These are phyloP conservation scores for Lepus townsendii DNA, from an alignment of 2,797 vertebrate species.

Conservation along the genomic window DNA sequence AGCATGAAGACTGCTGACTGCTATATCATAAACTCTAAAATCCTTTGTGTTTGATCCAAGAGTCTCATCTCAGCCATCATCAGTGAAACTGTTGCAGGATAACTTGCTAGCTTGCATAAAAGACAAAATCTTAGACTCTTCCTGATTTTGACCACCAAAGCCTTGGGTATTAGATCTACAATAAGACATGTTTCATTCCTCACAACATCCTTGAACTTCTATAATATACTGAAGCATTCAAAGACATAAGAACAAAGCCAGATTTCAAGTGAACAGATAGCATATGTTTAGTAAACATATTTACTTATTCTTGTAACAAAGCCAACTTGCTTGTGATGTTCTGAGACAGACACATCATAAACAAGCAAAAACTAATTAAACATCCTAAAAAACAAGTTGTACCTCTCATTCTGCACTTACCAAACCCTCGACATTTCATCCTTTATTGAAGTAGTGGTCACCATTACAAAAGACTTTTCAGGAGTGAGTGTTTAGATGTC, in stretches of 20 bases:
- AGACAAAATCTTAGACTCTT: not conserved
- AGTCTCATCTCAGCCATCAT: not conserved
- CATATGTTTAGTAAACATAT: not conserved
- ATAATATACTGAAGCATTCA: not conserved
- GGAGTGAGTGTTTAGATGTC: not conserved
- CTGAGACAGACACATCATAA: not conserved
- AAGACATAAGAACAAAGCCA: not conserved
- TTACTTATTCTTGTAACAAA: not conserved
- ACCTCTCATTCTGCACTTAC: not conserved
- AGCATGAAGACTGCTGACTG: not conserved
- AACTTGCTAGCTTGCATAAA: not conserved
- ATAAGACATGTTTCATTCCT: not conserved
- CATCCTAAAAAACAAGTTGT: not conserved
- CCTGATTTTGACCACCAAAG: not conserved
- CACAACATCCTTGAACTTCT: not conserved
- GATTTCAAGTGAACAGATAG: not conserved
- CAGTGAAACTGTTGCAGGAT: not conserved
- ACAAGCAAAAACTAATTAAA: not conserved
- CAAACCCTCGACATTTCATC: not conserved
- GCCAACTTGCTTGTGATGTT: not conserved
- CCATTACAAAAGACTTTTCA: not conserved
- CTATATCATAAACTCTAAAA: not conserved
- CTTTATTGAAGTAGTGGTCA: not conserved
- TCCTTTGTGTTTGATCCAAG: not conserved
- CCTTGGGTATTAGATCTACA: not conserved